Conservation (phyloP, 2,888 invertebrate species). For the Standfussiana lucernea region DNA sequence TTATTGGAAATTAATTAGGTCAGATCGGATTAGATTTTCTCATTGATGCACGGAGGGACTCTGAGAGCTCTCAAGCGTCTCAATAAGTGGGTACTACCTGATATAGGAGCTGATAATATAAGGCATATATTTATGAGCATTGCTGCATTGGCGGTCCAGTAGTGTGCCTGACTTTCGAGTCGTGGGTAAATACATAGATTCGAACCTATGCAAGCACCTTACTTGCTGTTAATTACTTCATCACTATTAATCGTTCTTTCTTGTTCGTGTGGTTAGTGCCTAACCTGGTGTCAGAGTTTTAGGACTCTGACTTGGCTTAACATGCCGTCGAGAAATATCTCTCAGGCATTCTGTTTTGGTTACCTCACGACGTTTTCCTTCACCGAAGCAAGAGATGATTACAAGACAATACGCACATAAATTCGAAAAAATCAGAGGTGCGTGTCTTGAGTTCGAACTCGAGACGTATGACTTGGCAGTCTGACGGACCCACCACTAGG, state of each 20-base stretch:
- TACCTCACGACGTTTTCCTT: background rate
- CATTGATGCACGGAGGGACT: background rate
- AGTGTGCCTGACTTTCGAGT: background rate
- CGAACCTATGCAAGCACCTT: too few species aligned
- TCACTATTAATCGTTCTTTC: background rate
- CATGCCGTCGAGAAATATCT: background rate
- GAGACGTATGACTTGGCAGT: too few species aligned
- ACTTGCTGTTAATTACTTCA: background rate
- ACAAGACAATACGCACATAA: too few species aligned
- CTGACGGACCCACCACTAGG: too few species aligned
- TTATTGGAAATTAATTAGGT: constrained; percentile 29
- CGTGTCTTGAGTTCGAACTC: too few species aligned
- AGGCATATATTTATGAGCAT: background rate
- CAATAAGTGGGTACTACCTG: background rate
- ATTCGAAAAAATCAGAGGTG: too few species aligned
- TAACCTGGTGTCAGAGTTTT: too few species aligned
- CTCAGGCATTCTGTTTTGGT: too few species aligned
- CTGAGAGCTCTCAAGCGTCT: background rate
- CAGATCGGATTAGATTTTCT: background rate
- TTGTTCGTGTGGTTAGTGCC: too few species aligned
- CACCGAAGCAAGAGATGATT: background rate
- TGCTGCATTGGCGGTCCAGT: background rate
- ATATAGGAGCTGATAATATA: background rate
- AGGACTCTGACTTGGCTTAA: too few species aligned
- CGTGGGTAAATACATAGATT: background rate